Base-by-base conservation (phyloP, 2,113 vertebrate species). In the Engystomops pustulosus region DNA sequence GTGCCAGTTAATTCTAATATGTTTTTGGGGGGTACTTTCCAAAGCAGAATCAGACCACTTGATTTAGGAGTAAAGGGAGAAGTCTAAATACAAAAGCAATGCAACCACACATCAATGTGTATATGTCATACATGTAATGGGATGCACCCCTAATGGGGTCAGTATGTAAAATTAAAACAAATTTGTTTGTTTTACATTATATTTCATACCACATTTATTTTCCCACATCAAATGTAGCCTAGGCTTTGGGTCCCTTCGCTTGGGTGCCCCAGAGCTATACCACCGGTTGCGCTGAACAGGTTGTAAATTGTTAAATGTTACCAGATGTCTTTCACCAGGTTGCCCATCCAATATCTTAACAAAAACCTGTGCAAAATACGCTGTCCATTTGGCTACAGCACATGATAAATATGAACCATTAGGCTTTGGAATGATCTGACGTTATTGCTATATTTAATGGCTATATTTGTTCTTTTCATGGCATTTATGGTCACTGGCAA, bases 361-460 rank as follows among this genome's bases (percentile, higher is more conserved):
- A 77, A 74, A 75, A 76, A 68, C 55, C 41, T 77, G 72, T 20
- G 60, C 72, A 65, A 49, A 67, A 75, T 76, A 83, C 49, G 58
- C 47, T 53, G 32, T 85, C 83, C 83, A 77, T 79, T 85, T 85
- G 83, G 83, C 83, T n/a, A 27, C 65, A 68, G 81, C 62, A 69
- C 75, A 85, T 85, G 83, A 85, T 85, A 85, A 85, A 78, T 85
- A 65, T 69, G 75, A 79, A 79, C 83, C 83, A 85, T 85, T 85
- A 85, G 83, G 74, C 49, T 68, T 79, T 58, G 83, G 83, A 85
- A 85, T 85, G 60, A 79, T 85, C 65, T 27, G 27, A 77, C 65
- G 70, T 85, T 78, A 70, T 67, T 85, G 77, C 75, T 58, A 85
- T 79, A 79, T 85, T 79, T 85, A 85, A 85, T 85, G 75, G 83